Percentiles rank a stretch among this genome's conserved stretches.
phyloP scores from a whole-genome alignment of 2,797 vertebrate species.

The Silurus aristotelis region DNA sequence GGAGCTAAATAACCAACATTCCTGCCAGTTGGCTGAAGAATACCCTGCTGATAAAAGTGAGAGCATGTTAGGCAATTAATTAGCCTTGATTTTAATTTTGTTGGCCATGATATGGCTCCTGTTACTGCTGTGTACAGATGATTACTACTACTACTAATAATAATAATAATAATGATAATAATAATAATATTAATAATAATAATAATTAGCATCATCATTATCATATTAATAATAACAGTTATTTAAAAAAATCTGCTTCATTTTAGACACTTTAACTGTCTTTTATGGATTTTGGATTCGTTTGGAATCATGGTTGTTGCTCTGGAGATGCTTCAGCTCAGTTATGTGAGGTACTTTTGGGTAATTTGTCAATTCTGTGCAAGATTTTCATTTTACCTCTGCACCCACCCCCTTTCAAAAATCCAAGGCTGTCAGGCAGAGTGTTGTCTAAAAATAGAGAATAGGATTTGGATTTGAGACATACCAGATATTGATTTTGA shows the following conservation, averaged over 20 bases:
- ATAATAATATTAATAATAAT: not conserved
- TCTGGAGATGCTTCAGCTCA: not conserved
- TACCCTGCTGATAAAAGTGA: constrained; percentile 10
- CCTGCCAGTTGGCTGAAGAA: constrained; percentile 18
- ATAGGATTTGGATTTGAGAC: not conserved
- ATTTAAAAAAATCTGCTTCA: not conserved
- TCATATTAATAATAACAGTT: not conserved
- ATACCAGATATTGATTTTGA: constrained; percentile 1
- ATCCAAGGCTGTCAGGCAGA: constrained; percentile 5
- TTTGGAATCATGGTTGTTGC: constrained; percentile 8
- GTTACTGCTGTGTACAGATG: not conserved
- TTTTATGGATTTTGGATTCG: not conserved
- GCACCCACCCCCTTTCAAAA: not conserved
- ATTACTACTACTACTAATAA: too few relatives aligned
- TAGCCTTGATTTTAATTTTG: constrained; percentile 18
- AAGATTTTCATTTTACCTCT: not conserved
- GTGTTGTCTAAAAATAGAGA: constrained; percentile 1
- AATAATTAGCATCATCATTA: not conserved
- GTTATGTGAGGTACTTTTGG: not conserved
- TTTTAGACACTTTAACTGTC: not conserved
- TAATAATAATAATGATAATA: too few relatives aligned
- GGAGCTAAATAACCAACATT: constrained; percentile 1
- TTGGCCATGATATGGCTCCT: not conserved
- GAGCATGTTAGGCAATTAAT: constrained; percentile 12
- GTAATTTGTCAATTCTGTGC: not conserved